These are phyloP conservation scores for Cepaea nemoralis DNA, from an alignment of 1,140 invertebrate genomes.

Conservation along the genomic window DNA sequence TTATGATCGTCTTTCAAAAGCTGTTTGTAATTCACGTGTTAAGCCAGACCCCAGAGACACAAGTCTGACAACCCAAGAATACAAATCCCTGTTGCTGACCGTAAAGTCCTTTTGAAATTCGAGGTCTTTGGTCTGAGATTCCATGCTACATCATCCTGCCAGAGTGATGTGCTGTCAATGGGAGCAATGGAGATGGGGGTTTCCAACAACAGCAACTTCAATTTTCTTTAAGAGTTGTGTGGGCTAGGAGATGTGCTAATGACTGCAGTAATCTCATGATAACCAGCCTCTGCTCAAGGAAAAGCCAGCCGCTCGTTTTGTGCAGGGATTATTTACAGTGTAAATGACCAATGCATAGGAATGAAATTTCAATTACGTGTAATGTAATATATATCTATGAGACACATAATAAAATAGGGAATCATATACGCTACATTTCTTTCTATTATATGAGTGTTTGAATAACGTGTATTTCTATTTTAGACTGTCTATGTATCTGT, in stretches of 20 bases:
- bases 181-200: background rate
- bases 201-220: background rate
- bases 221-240: background rate
- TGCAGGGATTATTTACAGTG: too few relatives aligned
- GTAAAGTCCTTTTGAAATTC: too few relatives aligned
- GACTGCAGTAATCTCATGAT: background rate
- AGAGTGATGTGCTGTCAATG: background rate
- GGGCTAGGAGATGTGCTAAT: background rate
- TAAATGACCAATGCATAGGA: too few relatives aligned
- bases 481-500: background rate
- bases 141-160: background rate
- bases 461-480: too few relatives aligned
- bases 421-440: too few relatives aligned
- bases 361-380: too few relatives aligned
- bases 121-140: background rate
- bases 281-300: background rate
- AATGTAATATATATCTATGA: too few relatives aligned
- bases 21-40: background rate
- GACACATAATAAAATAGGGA: too few relatives aligned
- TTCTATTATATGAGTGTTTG: too few relatives aligned
- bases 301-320: too few relatives aligned
- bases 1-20: background rate
- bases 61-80: background rate
- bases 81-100: background rate
- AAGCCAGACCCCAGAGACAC: background rate